Percentiles rank a stretch among this genome's conserved stretches.
These are phyloP conservation scores for Alligator sinensis DNA, from an alignment of 2,113 vertebrate species.

Conservation along the genomic window DNA sequence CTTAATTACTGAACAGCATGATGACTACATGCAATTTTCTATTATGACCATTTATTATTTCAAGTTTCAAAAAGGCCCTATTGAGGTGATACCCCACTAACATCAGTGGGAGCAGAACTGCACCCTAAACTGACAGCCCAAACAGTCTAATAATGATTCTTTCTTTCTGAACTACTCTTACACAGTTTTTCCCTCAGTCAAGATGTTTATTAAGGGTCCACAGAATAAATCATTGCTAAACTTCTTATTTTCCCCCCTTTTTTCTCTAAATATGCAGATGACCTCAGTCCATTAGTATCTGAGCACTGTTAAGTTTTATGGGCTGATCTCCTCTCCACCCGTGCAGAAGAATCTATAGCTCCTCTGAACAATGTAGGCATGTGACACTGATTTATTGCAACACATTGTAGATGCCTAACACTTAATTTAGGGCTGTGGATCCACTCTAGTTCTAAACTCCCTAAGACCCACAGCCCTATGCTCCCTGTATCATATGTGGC, in stretches of 20 bases:
- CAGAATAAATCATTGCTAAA: too few species aligned
- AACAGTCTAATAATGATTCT: background rate
- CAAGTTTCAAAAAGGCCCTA: constrained; percentile 42
- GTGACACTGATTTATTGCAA: too few species aligned
- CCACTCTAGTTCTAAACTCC: background rate
- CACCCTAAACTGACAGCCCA: constrained; percentile 47
- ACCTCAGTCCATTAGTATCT: too few species aligned
- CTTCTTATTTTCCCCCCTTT: too few species aligned
- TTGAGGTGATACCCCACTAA: constrained; percentile 43
- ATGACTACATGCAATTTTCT: constrained; percentile 3
- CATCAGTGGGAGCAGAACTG: constrained; percentile 37
- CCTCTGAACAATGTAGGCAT: too few species aligned
- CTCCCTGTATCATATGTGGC: background rate
- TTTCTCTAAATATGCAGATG: too few species aligned
- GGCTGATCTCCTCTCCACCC: too few species aligned
- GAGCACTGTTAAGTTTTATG: too few species aligned
- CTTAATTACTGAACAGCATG: constrained; percentile 34
- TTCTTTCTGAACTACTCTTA: background rate
- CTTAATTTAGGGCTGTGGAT: background rate
- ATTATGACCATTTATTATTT: constrained; percentile 43
- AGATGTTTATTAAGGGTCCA: too few species aligned
- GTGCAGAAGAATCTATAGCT: too few species aligned
- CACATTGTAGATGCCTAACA: background rate
- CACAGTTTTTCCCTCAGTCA: background rate
- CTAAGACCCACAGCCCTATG: too few species aligned